Base-by-base conservation (phyloP, 2,888 invertebrate genomes). In the Philaethria dido region DNA sequence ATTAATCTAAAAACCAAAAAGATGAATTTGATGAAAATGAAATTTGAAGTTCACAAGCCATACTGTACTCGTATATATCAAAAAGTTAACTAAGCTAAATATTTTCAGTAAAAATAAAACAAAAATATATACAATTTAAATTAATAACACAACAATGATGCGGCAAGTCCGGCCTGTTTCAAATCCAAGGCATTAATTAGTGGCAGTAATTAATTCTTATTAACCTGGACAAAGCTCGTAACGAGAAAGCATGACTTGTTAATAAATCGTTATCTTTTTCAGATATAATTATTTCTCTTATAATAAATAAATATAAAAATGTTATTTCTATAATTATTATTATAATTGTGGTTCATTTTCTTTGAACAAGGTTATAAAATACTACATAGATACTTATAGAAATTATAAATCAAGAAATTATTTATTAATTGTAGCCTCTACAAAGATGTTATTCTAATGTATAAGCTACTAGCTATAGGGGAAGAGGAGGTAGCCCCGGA, bases 151-250 rank as follows among this genome's bases (percentile, higher is more conserved):
- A 33, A 47, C 60, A 66, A 66, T 70, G 70, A 70, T 55, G 48
- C 50, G 36, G 70, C 70, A 69, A 64, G 54, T 64, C 65, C 59
- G 39, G 39, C 45, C 33, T 66, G 69, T 71, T 66, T 66, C 61
- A 48, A 25, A 60, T 61, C 60, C 57, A 64, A 50, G 66, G 66
- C 60, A 70, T 66, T 71, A 66, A 77, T 84, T 64, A 73, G 69
- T 42, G 22, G 20, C 42, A 72, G 66, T 73, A 85, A 89, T 89
- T 88, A 88, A 89, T 87, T 85, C 84, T 86, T 86, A 89, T 89
- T 87, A 88, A 78, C 74, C 64, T 66, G 66, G 65, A 74, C 75
- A 79, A 76, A 74, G 74, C 74, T 72, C 76, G 75, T 78, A 87
- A 88, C 86, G 85, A 82, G 85, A 82, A 81, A 75, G 81, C 81